phyloP scores from a whole-genome alignment of 2,888 invertebrate species.

The Bibio marci region DNA sequence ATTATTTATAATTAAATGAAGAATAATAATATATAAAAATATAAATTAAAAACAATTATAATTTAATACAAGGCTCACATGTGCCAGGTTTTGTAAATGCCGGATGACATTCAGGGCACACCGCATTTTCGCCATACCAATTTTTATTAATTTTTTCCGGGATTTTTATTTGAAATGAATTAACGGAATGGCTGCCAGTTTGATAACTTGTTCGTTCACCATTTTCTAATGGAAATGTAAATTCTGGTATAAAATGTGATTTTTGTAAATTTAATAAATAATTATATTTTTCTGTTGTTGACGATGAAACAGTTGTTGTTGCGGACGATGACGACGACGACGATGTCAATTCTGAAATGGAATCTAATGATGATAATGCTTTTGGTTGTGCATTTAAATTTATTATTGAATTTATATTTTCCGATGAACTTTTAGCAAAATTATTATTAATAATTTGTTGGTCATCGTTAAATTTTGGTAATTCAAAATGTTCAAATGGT shows the following conservation, averaged over 20 bases:
- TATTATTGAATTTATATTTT: constrained; percentile 6
- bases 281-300: constrained; percentile 9
- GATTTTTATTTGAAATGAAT: constrained; percentile 41
- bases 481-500: constrained; percentile 38
- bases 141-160: constrained; percentile 19
- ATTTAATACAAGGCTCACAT: constrained; percentile 44
- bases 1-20: no score
- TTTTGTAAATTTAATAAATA: constrained; percentile 37
- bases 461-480: constrained; percentile 29
- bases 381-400: constrained; percentile 7
- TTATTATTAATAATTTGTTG: constrained; percentile 14
- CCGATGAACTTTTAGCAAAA: constrained; percentile 6
- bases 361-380: constrained; percentile 15
- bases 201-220: constrained; percentile 40
- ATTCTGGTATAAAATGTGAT: constrained; percentile 42
- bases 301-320: neutral
- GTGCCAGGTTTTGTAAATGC: constrained; percentile 42
- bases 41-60: no score
- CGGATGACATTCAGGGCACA: constrained; percentile 46
- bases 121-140: constrained; percentile 40
- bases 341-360: constrained; percentile 20
- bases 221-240: constrained; percentile 38
- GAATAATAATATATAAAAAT: no score
- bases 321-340: constrained; percentile 4
- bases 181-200: constrained; percentile 32